phyloP scores from a whole-genome alignment of 2,797 vertebrate genomes.

The Diplodus sargus region DNA sequence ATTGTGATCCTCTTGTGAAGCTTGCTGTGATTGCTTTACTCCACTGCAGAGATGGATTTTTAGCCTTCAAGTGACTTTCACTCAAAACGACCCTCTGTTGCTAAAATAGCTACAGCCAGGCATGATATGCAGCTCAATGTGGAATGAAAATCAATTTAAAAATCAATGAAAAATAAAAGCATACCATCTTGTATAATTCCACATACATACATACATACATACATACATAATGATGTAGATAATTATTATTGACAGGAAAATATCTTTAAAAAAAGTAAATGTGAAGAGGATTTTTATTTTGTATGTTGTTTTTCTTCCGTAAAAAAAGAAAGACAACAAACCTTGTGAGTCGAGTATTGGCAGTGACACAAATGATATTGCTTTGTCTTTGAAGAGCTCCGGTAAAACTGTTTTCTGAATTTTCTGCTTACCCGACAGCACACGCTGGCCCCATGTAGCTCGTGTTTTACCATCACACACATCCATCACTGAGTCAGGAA shows the following conservation, averaged over 20 bases:
- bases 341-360: constrained; percentile 53
- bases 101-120: constrained; percentile 30
- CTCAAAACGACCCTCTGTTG: constrained; percentile 41
- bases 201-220: neutral
- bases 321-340: constrained; percentile 41
- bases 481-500: constrained; percentile 86
- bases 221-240: neutral
- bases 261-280: constrained; percentile 14
- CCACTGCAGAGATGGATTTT: constrained; percentile 57
- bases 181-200: constrained; percentile 27
- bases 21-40: constrained; percentile 63
- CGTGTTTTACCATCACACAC: constrained; percentile 83
- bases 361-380: constrained; percentile 70
- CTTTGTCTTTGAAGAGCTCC: constrained; percentile 70
- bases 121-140: constrained; percentile 23
- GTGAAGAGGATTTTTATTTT: constrained; percentile 29
- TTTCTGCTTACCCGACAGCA: constrained; percentile 67
- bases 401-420: constrained; percentile 68
- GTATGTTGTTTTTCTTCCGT: constrained; percentile 24
- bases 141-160: constrained; percentile 43
- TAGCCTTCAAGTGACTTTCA: constrained; percentile 59
- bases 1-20: constrained; percentile 65
- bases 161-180: constrained; percentile 33
- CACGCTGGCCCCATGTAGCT: constrained; percentile 70
- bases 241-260: constrained; percentile 39